Evolutionary conservation across 2,113 vertebrate genomes (phyloP).

Genomic region (Cololabis saira): DNA sequence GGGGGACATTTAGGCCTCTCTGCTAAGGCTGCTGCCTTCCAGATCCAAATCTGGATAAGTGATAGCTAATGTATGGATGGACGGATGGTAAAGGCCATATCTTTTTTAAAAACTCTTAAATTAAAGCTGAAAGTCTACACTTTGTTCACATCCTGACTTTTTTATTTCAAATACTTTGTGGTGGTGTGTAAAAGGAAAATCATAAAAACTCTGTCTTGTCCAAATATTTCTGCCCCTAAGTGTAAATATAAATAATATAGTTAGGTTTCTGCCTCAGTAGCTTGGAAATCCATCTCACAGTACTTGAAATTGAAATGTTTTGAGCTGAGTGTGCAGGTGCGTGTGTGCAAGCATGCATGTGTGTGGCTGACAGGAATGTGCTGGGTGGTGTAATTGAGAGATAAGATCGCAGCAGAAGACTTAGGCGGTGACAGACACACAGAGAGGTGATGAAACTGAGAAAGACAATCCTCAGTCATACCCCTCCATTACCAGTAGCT

Average conservation of each 20-base stretch:
- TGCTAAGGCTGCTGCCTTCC: too few relatives aligned
- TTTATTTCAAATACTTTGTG: too few relatives aligned
- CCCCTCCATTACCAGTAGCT: slow-evolving; percentile 56
- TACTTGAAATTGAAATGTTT: slow-evolving; percentile 54
- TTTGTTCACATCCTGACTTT: too few relatives aligned
- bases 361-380: slow-evolving; percentile 79
- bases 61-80: too few relatives aligned
- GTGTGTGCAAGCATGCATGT: slow-evolving; percentile 58
- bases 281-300: neutral
- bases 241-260: neutral
- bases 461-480: slow-evolving; percentile 45
- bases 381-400: slow-evolving; percentile 75
- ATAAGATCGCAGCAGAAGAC: slow-evolving; percentile 75
- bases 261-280: slow-evolving; percentile 19
- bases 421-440: slow-evolving; percentile 74
- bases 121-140: too few relatives aligned
- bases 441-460: slow-evolving; percentile 68
- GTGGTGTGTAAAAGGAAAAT: too few relatives aligned
- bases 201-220: too few relatives aligned
- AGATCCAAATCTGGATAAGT: too few relatives aligned
- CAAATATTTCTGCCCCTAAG: too few relatives aligned
- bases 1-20: too few relatives aligned
- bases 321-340: slow-evolving; percentile 58
- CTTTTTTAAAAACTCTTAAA: too few relatives aligned
- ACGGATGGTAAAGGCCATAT: too few relatives aligned